Conservation (phyloP, 1,140 invertebrate species). For the Popillia japonica region DNA sequence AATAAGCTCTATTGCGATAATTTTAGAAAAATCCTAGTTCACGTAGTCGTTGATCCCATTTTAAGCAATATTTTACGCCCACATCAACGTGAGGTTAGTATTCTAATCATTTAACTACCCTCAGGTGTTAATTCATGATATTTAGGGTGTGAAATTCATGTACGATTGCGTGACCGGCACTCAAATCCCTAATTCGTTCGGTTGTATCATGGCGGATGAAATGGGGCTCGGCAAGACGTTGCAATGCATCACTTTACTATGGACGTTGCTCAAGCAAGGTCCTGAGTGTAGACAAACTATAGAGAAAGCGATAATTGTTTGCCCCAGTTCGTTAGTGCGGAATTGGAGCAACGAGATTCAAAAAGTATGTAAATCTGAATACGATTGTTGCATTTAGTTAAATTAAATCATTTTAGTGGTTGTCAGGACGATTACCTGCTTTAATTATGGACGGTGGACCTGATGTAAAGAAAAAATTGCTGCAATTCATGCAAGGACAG, state of each 20-base stretch:
- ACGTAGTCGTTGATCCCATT: conserved; percentile 94
- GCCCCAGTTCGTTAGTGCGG: conserved; percentile 96
- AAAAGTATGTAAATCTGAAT: conserved; percentile 65
- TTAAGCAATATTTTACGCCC: conserved; percentile 91
- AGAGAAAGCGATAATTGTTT: conserved; percentile 93
- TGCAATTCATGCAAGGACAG: conserved; percentile 74
- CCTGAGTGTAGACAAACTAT: conserved; percentile 86
- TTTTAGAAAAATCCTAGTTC: conserved; percentile 73
- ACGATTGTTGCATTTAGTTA: not conserved
- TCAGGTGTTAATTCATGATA: conserved; percentile 38
- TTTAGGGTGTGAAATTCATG: conserved; percentile 97
- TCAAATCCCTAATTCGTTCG: conserved; percentile 86
- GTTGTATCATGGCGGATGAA: conserved; percentile 99
- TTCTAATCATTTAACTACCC: not conserved
- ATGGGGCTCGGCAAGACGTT: conserved; percentile 98
- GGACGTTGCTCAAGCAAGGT: conserved; percentile 91
- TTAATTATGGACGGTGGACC: conserved; percentile 92
- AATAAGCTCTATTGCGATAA: conserved; percentile 40
- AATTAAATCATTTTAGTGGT: conserved; percentile 70
- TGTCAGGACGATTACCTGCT: conserved; percentile 82
- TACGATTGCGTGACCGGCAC: conserved; percentile 98
- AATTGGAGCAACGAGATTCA: conserved; percentile 99
- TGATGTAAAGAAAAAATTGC: conserved; percentile 86
- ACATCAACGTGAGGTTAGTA: conserved; percentile 89
- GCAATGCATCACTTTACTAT: conserved; percentile 96